Evolutionary conservation across 2,888 invertebrate genomes (phyloP).

Genomic region (Cordylochernes scorpioides): DNA sequence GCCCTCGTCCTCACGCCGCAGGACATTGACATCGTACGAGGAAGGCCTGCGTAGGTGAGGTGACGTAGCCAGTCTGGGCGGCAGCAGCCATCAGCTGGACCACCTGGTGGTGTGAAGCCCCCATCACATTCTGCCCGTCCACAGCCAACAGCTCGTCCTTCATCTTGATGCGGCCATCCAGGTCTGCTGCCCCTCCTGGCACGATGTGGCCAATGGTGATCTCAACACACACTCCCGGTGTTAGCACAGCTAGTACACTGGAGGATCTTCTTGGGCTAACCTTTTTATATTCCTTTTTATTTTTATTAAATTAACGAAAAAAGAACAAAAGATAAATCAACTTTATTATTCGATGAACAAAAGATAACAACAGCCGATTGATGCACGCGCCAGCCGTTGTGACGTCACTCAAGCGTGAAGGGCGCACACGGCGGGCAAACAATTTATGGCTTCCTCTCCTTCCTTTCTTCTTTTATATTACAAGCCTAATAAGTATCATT

Average conservation of each 20-base stretch:
- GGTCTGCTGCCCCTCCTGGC: conserved; percentile 72
- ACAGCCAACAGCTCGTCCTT: conserved; percentile 86
- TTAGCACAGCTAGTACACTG: too few relatives aligned
- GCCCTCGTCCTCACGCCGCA: conserved; percentile 69
- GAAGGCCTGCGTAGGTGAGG: conserved; percentile 34
- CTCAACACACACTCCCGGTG: conserved; percentile 28
- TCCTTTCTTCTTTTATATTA: too few relatives aligned
- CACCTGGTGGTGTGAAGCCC: conserved; percentile 71
- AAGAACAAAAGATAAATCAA: too few relatives aligned
- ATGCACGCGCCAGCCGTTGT: too few relatives aligned
- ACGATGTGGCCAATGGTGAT: conserved; percentile 89
- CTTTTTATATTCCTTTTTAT: too few relatives aligned
- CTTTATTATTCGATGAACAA: too few relatives aligned
- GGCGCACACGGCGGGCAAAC: too few relatives aligned
- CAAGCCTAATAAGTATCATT: too few relatives aligned
- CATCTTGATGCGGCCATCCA: conserved; percentile 62
- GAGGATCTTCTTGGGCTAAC: neutral
- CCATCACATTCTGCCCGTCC: conserved; percentile 52
- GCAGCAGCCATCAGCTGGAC: conserved; percentile 75
- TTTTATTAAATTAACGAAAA: too few relatives aligned
- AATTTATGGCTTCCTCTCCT: too few relatives aligned
- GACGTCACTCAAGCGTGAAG: too few relatives aligned
- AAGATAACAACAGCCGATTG: too few relatives aligned
- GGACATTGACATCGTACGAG: conserved; percentile 68
- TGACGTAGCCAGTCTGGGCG: conserved; percentile 58